Evolutionary conservation across 2,888 invertebrate genomes (phyloP).

Genomic region (Nezara viridula): DNA sequence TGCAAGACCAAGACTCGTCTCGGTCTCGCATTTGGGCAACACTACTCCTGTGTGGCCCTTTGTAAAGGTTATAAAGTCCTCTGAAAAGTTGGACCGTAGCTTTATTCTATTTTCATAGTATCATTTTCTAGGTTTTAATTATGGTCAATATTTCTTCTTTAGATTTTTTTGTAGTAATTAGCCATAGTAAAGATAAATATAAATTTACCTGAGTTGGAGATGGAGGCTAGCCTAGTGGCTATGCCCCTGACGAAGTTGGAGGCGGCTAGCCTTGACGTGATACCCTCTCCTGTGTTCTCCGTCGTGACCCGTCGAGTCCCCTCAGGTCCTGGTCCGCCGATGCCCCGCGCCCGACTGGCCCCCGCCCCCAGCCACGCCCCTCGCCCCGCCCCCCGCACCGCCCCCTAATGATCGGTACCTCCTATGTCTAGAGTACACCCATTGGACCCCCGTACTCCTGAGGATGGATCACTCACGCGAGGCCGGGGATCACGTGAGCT

Average conservation of each 20-base stretch:
- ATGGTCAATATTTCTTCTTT: no score
- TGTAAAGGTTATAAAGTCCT: background rate
- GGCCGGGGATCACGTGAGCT: background rate
- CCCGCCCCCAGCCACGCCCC: slow-evolving; percentile 61
- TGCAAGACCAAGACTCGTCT: no score
- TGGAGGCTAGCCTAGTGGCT: slow-evolving; percentile 51
- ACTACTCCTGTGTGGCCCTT: no score
- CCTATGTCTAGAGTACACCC: background rate
- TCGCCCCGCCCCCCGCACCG: slow-evolving; percentile 62
- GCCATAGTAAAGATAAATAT: background rate
- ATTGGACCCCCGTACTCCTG: slow-evolving; percentile 23
- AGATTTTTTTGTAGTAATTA: no score
- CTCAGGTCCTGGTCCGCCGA: slow-evolving; percentile 68
- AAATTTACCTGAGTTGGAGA: slow-evolving; percentile 49
- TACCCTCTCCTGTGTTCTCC: slow-evolving; percentile 62
- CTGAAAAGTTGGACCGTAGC: background rate
- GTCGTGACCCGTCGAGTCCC: slow-evolving; percentile 68
- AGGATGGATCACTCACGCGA: slow-evolving; percentile 16
- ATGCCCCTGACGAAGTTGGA: slow-evolving; percentile 57
- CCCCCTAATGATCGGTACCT: slow-evolving; percentile 44
- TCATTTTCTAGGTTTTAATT: no score
- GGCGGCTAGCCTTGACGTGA: slow-evolving; percentile 56
- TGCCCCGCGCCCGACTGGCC: slow-evolving; percentile 68
- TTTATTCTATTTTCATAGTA: no score
- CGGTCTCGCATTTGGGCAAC: no score